Evolutionary conservation across 2,888 invertebrate genomes (phyloP).

Genomic region (Machimus rusticus): DNA sequence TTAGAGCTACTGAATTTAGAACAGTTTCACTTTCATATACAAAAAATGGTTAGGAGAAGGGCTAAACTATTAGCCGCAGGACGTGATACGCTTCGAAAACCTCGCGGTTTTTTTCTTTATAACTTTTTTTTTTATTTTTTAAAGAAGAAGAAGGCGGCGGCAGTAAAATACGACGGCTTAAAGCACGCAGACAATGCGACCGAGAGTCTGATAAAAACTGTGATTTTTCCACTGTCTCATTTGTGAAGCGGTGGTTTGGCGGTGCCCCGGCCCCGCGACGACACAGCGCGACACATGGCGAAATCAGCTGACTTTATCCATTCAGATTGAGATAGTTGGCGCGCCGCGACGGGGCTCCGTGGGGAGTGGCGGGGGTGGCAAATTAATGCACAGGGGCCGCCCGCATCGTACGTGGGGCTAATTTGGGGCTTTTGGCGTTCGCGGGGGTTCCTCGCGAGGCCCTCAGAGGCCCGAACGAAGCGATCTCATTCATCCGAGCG

Average conservation of each 20-base stretch:
- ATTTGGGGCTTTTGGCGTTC: neutral
- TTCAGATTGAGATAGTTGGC: neutral
- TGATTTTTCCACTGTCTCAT: neutral
- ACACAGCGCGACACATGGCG: neutral
- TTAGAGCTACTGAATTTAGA: neutral
- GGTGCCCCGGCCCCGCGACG: neutral
- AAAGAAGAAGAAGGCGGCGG: neutral
- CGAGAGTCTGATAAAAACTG: constrained; percentile 41
- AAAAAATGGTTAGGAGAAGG: neutral
- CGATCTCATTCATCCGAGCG: neutral
- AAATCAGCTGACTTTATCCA: constrained; percentile 31
- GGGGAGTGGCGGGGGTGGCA: neutral
- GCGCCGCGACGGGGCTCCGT: neutral
- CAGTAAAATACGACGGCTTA: neutral
- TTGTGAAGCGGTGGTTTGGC: neutral
- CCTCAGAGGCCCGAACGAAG: neutral
- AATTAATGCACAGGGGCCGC: neutral
- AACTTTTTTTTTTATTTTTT: too few species aligned
- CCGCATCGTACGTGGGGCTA: neutral
- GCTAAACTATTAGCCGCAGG: neutral
- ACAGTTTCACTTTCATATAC: neutral
- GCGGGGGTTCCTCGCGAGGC: neutral
- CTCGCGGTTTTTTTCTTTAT: neutral
- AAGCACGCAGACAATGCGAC: constrained; percentile 30
- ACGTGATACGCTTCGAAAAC: neutral